A percentile compares a stretch with the other conserved stretches of the same genome.
These are phyloP conservation scores for Helicoverpa assulta DNA, from an alignment of 2,888 invertebrate genomes.

Conservation along the genomic window DNA sequence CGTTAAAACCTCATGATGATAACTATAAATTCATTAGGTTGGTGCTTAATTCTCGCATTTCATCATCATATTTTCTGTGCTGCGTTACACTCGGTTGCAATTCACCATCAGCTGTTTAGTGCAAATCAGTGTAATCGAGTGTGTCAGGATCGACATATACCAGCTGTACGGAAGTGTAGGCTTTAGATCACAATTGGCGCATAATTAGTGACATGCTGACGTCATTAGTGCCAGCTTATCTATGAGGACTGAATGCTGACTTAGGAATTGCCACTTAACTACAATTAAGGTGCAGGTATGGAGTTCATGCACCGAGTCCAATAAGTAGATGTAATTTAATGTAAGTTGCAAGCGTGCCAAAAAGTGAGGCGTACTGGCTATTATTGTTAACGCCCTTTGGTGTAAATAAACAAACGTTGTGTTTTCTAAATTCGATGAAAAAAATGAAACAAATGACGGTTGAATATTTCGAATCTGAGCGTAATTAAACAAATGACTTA, in stretches of 20 bases:
- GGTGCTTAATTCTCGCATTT: neutral
- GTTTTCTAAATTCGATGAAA: slow-evolving; percentile 6
- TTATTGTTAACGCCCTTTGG: too few species aligned
- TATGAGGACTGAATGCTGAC: slow-evolving; percentile 32
- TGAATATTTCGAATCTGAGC: too few species aligned
- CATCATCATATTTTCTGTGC: neutral
- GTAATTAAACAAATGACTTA: too few species aligned
- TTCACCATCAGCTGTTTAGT: neutral
- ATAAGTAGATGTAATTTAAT: too few species aligned
- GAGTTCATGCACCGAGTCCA: too few species aligned
- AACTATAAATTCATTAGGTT: too few species aligned
- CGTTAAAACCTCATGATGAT: neutral
- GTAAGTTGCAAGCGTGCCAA: too few species aligned
- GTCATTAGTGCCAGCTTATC: slow-evolving; percentile 42
- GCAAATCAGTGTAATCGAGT: slow-evolving; percentile 21
- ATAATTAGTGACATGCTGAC: slow-evolving; percentile 48
- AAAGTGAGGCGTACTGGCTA: too few species aligned
- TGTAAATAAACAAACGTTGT: too few species aligned
- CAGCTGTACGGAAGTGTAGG: slow-evolving; percentile 32
- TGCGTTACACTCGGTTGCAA: neutral
- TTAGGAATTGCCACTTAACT: slow-evolving; percentile 13
- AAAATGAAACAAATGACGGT: too few species aligned
- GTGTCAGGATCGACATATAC: neutral
- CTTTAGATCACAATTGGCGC: slow-evolving; percentile 51
- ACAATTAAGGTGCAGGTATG: neutral